Conservation (phyloP, 2,797 vertebrate genomes). For the Psittacula derbiana region DNA sequence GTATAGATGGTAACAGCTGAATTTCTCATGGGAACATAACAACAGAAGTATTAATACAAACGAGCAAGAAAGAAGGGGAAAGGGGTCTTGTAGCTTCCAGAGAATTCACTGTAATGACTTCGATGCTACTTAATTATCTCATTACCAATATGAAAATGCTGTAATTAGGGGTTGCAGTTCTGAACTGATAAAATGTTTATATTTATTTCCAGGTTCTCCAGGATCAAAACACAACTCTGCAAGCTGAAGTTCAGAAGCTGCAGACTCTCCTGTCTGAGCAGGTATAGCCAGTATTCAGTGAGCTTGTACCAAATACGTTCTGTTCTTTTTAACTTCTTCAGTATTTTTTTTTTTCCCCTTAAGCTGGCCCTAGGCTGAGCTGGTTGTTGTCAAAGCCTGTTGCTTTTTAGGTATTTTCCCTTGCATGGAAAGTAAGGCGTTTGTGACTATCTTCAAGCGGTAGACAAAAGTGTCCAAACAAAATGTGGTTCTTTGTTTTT, state of each 20-base stretch:
- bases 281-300: slow-evolving; percentile 71
- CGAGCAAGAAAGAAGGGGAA: not conserved
- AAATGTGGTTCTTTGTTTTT: not conserved
- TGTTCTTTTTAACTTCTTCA: not conserved
- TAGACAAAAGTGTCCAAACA: not conserved
- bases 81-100: not conserved
- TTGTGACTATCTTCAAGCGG: not conserved
- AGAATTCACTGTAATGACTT: not conserved
- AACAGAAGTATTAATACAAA: not conserved
- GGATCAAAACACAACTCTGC: slow-evolving; percentile 87
- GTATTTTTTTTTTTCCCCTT: not conserved
- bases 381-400: not conserved
- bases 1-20: not conserved
- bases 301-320: not conserved
- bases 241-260: slow-evolving; percentile 88
- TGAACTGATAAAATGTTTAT: not conserved
- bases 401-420: not conserved
- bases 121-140: not conserved
- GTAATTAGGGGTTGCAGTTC: not conserved
- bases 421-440: not conserved
- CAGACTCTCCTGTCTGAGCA: slow-evolving; percentile 88
- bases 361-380: not conserved
- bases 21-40: not conserved
- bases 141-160: not conserved
- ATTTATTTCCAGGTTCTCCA: slow-evolving; percentile 83